A percentile compares a stretch with the other conserved stretches of the same genome.
Conservation (phyloP, 2,113 vertebrate genomes). For the Chitala chitala region DNA sequence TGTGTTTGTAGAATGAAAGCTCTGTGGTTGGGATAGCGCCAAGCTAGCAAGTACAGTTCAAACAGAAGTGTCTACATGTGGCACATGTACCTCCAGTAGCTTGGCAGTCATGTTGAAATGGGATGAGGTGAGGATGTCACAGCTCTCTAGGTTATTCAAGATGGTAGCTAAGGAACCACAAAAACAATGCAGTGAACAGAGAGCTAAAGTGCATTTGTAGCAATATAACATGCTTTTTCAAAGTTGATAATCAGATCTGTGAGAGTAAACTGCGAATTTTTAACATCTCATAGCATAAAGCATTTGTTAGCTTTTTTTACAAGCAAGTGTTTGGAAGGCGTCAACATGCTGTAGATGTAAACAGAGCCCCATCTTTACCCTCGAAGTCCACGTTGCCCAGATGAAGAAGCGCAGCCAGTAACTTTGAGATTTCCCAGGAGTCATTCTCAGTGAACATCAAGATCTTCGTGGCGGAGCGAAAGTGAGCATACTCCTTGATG, state of each 20-base stretch:
- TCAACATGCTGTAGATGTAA: not conserved
- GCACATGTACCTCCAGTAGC: constrained; percentile 75
- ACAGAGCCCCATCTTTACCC: constrained; percentile 53
- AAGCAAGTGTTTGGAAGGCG: not conserved
- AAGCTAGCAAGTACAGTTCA: not conserved
- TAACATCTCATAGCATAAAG: not conserved
- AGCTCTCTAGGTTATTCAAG: constrained; percentile 79
- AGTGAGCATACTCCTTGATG: constrained; percentile 63
- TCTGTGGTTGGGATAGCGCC: not conserved
- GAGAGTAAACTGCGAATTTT: not conserved
- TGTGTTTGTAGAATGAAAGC: too few species aligned
- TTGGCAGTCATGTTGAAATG: constrained; percentile 65
- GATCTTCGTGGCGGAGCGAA: constrained; percentile 79
- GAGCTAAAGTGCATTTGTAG: not conserved
- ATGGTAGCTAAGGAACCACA: constrained; percentile 57
- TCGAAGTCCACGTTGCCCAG: constrained; percentile 82
- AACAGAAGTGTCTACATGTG: not conserved
- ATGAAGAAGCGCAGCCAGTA: constrained; percentile 84
- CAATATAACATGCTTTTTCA: not conserved
- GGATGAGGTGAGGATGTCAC: constrained; percentile 64
- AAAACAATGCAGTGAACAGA: constrained; percentile 20
- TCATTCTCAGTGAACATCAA: constrained; percentile 80
- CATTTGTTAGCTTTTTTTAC: not conserved
- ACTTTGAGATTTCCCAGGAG: constrained; percentile 75
- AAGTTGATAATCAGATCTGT: not conserved